Conservation (phyloP, 2,888 invertebrate genomes). For the Rhagonycha fulva region DNA sequence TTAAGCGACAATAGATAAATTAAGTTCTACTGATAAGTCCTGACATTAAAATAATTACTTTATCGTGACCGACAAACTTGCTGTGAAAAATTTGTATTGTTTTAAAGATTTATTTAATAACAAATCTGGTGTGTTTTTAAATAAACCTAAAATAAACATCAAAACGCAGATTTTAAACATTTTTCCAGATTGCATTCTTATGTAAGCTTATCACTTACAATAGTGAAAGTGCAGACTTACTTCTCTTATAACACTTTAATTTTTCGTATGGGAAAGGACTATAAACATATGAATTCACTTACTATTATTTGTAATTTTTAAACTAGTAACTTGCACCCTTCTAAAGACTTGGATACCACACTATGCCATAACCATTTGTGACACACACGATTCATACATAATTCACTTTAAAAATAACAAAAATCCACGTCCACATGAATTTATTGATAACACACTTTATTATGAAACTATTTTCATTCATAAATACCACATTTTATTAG, state of each 20-base stretch:
- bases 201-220: background rate
- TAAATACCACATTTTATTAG: slow-evolving; percentile 21
- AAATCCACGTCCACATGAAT: background rate
- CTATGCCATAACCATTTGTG: background rate
- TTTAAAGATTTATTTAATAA: background rate
- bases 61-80: background rate
- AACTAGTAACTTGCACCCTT: background rate
- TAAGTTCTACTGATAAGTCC: background rate
- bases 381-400: background rate
- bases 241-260: background rate
- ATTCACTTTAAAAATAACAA: background rate
- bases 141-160: background rate
- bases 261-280: background rate
- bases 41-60: background rate
- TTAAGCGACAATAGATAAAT: background rate
- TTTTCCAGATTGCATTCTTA: background rate
- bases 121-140: background rate
- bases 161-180: background rate
- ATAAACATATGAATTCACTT: background rate
- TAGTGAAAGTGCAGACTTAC: background rate
- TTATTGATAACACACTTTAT: background rate
- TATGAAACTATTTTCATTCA: slow-evolving; percentile 13
- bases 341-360: background rate
- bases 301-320: background rate
- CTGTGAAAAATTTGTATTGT: background rate